These are phyloP conservation scores for Eurytoma californica DNA, from an alignment of 2,888 invertebrate genomes.

Conservation along the genomic window DNA sequence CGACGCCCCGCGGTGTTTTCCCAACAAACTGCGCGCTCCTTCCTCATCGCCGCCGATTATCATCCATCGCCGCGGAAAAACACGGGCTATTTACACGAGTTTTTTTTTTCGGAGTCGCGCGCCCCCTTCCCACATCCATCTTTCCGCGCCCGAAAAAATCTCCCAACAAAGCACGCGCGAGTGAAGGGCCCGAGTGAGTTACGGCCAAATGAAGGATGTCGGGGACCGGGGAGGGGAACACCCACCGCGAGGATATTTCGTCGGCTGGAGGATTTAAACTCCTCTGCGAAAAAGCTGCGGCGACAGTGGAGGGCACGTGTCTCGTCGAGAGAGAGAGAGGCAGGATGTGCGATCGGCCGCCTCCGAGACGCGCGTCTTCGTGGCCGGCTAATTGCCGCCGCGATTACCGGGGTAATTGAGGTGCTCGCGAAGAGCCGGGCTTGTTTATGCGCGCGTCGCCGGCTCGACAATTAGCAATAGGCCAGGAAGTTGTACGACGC, in stretches of 20 bases:
- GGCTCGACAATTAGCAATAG: no score
- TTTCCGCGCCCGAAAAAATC: neutral
- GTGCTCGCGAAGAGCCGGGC: neutral
- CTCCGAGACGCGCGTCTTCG: neutral
- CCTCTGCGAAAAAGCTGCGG: slow-evolving; percentile 5
- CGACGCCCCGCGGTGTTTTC: no score
- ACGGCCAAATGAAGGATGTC: slow-evolving; percentile 36
- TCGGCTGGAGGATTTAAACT: neutral
- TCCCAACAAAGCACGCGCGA: neutral
- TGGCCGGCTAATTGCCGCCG: slow-evolving; percentile 15
- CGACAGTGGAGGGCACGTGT: slow-evolving; percentile 33
- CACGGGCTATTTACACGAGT: no score
- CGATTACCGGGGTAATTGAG: slow-evolving; percentile 23
- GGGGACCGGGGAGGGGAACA: neutral
- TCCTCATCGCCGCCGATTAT: no score
- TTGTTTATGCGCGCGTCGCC: slow-evolving; percentile 7
- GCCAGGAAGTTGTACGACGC: no score
- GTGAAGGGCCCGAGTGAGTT: slow-evolving; percentile 4
- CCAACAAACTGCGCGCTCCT: no score
- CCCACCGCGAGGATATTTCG: slow-evolving; percentile 11
- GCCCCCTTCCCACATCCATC: no score
- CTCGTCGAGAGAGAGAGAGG: neutral
- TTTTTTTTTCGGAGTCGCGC: no score
- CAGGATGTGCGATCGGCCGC: neutral
- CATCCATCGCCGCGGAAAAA: no score